Evolutionary conservation across 2,797 vertebrate genomes (phyloP).

Genomic region (Odontamblyopus lacepedii): DNA sequence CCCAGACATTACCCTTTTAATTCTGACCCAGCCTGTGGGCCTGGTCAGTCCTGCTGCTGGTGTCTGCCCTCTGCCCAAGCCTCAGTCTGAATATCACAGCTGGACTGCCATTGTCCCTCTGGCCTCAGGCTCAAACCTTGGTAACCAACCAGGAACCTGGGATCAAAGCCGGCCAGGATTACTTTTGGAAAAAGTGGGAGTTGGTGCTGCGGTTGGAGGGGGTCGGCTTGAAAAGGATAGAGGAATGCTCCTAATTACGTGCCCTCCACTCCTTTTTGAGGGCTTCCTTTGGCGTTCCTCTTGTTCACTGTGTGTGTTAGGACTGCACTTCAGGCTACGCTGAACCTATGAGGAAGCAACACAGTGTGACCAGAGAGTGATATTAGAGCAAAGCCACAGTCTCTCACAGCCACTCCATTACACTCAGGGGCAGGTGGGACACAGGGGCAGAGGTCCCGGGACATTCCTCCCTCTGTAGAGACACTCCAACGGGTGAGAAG

Average conservation of each 20-base stretch:
- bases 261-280: slow-evolving; percentile 65
- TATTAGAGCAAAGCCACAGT: slow-evolving; percentile 70
- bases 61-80: slow-evolving; percentile 59
- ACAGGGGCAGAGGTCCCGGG: slow-evolving; percentile 36
- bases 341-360: slow-evolving; percentile 74
- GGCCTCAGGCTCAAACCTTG: slow-evolving; percentile 61
- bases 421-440: slow-evolving; percentile 47
- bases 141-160: slow-evolving; percentile 74
- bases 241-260: slow-evolving; percentile 84
- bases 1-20: slow-evolving; percentile 64
- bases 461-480: slow-evolving; percentile 63
- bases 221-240: slow-evolving; percentile 75
- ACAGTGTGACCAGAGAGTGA: slow-evolving; percentile 76
- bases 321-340: slow-evolving; percentile 75
- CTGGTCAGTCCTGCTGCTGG: slow-evolving; percentile 45
- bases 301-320: slow-evolving; percentile 52
- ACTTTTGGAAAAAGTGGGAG: slow-evolving; percentile 68
- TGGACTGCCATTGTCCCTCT: slow-evolving; percentile 75
- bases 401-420: slow-evolving; percentile 61
- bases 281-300: slow-evolving; percentile 50
- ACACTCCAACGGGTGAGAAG: slow-evolving; percentile 59
- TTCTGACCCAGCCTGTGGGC: slow-evolving; percentile 60
- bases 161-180: slow-evolving; percentile 82
- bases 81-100: slow-evolving; percentile 77
- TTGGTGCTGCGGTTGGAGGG: slow-evolving; percentile 58